phyloP scores from a whole-genome alignment of 2,888 invertebrate species.

The Melinopterus prodromus region DNA sequence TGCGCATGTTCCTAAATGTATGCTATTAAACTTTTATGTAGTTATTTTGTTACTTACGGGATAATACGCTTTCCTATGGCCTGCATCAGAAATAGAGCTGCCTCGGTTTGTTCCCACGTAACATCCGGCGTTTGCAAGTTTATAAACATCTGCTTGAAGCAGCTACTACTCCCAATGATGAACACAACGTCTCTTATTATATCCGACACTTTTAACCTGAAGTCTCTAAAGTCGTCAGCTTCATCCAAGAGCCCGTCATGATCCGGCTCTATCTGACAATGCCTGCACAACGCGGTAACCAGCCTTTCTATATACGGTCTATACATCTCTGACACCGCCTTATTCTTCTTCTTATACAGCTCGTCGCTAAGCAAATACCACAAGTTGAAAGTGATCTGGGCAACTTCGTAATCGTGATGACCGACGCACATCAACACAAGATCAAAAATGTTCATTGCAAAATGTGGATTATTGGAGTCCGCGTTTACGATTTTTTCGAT shows the following conservation, averaged over 20 bases:
- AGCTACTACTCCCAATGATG: conserved; percentile 91
- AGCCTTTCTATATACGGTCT: conserved; percentile 90
- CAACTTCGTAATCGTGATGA: conserved; percentile 97
- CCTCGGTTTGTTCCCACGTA: conserved; percentile 94
- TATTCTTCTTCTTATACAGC: conserved; percentile 86
- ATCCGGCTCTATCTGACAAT: conserved; percentile 97
- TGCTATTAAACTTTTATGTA: neutral
- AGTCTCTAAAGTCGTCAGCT: conserved; percentile 84
- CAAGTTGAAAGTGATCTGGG: conserved; percentile 91
- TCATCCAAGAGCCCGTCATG: conserved; percentile 87
- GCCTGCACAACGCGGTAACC: conserved; percentile 86
- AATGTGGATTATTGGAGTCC: conserved; percentile 68
- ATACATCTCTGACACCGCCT: conserved; percentile 82
- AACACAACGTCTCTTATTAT: conserved; percentile 96
- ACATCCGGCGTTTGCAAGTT: conserved; percentile 75
- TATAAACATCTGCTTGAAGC: conserved; percentile 90
- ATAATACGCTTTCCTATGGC: conserved; percentile 93
- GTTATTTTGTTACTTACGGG: conserved; percentile 71
- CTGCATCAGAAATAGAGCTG: conserved; percentile 94
- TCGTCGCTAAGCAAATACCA: conserved; percentile 97
- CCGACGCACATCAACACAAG: conserved; percentile 91
- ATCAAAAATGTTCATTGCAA: conserved; percentile 85
- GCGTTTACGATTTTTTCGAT: conserved; percentile 80
- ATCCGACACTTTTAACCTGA: conserved; percentile 88
- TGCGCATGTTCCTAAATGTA: neutral